Evolutionary conservation across 2,113 vertebrate genomes (phyloP).

Genomic region (Sula dactylatra): DNA sequence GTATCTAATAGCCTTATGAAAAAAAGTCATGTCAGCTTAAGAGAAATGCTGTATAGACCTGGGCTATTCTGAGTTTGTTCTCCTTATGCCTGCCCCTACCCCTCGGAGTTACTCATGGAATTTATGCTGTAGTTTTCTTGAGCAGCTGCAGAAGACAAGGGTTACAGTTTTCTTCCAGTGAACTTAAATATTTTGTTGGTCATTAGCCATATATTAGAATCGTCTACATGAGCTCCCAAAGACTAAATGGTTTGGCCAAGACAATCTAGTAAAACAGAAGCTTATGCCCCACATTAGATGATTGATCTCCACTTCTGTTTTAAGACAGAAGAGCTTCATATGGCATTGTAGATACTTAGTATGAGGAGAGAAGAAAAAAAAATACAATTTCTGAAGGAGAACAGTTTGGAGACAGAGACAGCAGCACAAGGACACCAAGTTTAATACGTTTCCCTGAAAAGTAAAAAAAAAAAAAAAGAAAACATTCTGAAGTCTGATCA

Average conservation of each 20-base stretch:
- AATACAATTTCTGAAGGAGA: neutral
- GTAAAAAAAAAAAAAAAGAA: neutral
- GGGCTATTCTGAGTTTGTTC: neutral
- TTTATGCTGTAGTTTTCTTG: neutral
- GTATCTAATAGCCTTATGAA: neutral
- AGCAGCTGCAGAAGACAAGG: neutral
- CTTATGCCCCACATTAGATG: neutral
- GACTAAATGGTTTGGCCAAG: neutral
- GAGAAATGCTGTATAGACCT: neutral
- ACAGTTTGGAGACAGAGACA: neutral
- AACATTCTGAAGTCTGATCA: slow-evolving; percentile 13
- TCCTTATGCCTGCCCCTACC: neutral
- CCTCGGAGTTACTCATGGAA: neutral
- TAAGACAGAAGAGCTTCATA: neutral
- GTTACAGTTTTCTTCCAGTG: neutral
- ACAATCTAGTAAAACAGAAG: neutral
- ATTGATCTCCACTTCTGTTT: neutral
- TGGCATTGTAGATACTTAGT: neutral
- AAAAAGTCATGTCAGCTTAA: neutral
- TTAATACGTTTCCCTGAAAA: neutral
- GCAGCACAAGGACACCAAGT: neutral
- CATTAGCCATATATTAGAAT: neutral
- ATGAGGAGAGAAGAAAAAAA: neutral
- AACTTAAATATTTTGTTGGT: neutral
- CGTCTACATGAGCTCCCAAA: neutral